These are phyloP conservation scores for Xestobium rufovillosum DNA, from an alignment of 2,888 invertebrate genomes.

Conservation along the genomic window DNA sequence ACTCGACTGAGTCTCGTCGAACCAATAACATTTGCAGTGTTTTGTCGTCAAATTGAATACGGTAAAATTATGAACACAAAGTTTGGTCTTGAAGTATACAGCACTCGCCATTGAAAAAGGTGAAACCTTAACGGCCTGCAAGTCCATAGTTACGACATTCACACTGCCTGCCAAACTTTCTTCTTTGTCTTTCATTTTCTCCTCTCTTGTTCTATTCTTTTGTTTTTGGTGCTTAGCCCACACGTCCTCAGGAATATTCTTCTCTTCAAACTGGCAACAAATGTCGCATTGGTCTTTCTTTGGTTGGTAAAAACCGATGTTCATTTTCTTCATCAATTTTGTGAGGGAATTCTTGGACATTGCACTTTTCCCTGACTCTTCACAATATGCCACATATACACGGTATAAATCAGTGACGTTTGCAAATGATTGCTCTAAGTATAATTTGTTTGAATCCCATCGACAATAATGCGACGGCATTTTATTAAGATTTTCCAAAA, in stretches of 20 bases:
- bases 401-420: conserved; percentile 17
- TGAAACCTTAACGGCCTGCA: conserved; percentile 25
- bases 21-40: conserved; percentile 26
- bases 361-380: conserved; percentile 6
- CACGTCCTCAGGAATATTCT: conserved; percentile 23
- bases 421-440: conserved; percentile 21
- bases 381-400: conserved; percentile 5
- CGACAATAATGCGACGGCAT: conserved; percentile 26
- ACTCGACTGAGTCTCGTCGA: conserved; percentile 18
- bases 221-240: conserved; percentile 20
- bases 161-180: conserved; percentile 17
- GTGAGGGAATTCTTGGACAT: conserved; percentile 7
- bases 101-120: conserved; percentile 22
- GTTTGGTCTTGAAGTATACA: conserved; percentile 29
- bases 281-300: conserved; percentile 26
- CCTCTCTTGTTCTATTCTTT: conserved; percentile 24
- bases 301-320: conserved; percentile 23
- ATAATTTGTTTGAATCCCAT: conserved; percentile 21
- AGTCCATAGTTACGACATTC: conserved; percentile 22
- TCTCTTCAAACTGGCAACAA: conserved; percentile 22
- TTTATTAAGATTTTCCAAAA: conserved; percentile 21
- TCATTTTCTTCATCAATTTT: conserved; percentile 18
- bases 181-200: conserved; percentile 25
- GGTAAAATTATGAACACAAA: conserved; percentile 30
- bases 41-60: conserved; percentile 25